Percentiles rank a stretch among this genome's conserved stretches.
phyloP scores from a whole-genome alignment of 2,888 invertebrate species.

The Lamproptera curius region DNA sequence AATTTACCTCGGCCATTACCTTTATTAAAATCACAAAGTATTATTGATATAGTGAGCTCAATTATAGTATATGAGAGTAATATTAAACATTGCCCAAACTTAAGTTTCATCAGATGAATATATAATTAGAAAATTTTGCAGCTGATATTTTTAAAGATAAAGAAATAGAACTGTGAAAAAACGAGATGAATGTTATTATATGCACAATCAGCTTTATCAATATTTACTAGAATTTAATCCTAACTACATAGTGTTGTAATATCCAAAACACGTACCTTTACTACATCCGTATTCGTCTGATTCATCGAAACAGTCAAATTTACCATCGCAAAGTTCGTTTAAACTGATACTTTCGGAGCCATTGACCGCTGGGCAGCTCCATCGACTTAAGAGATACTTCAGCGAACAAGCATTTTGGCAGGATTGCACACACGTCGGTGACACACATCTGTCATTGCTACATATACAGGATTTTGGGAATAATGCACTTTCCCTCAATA shows the following conservation, averaged over 20 bases:
- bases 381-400: conserved; percentile 41
- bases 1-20: conserved; percentile 18
- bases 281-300: conserved; percentile 52
- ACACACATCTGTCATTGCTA: conserved; percentile 35
- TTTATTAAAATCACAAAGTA: too few species aligned
- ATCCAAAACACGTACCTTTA: conserved; percentile 39
- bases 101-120: too few species aligned
- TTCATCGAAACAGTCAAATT: conserved; percentile 60
- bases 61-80: too few species aligned
- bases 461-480: conserved; percentile 42
- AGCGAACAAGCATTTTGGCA: conserved; percentile 52
- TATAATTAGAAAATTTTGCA: too few species aligned
- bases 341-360: conserved; percentile 38
- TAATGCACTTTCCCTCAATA: conserved; percentile 11
- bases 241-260: too few species aligned
- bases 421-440: conserved; percentile 34
- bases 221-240: too few species aligned
- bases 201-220: too few species aligned
- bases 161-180: too few species aligned
- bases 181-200: too few species aligned
- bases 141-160: too few species aligned
- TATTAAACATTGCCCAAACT: too few species aligned
- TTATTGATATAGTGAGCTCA: too few species aligned
- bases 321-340: conserved; percentile 57
- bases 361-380: conserved; percentile 45